phyloP scores from a whole-genome alignment of 64 coral and sea anemone species.

The Trachythela sp. region DNA sequence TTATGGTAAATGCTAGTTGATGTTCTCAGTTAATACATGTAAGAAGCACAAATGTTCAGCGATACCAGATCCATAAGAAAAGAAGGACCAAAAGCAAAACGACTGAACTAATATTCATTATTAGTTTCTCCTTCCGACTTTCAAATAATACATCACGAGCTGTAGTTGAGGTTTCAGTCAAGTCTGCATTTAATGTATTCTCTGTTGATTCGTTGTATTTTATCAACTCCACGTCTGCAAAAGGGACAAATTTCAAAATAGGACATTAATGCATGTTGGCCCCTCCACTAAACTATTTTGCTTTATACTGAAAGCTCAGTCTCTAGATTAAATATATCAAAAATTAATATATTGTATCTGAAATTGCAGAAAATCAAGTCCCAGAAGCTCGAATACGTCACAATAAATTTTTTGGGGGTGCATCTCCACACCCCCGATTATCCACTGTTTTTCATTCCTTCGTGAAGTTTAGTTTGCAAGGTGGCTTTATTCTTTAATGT shows the following conservation, averaged over 20 bases:
- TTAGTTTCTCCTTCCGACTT: background rate
- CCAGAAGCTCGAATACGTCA: too few relatives aligned
- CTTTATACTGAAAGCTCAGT: too few relatives aligned
- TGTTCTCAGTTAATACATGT: too few relatives aligned
- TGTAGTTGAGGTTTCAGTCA: background rate
- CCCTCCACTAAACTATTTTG: too few relatives aligned
- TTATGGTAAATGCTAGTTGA: too few relatives aligned
- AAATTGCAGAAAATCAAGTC: too few relatives aligned
- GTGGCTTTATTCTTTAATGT: constrained; percentile 49
- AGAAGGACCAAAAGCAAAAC: background rate
- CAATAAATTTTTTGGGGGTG: too few relatives aligned
- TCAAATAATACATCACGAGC: background rate
- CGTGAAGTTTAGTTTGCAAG: background rate
- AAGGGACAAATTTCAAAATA: background rate
- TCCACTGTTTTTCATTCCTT: background rate
- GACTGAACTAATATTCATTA: background rate
- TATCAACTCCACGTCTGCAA: background rate
- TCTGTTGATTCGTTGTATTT: background rate
- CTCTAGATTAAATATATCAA: too few relatives aligned
- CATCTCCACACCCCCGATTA: too few relatives aligned
- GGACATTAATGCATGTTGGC: too few relatives aligned
- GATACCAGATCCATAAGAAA: constrained; percentile 18
- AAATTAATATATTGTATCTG: too few relatives aligned
- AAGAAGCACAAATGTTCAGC: background rate
- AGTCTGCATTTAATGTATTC: background rate